These are phyloP conservation scores for Tringa solitaria DNA, from an alignment of 2,113 vertebrate species.

Conservation along the genomic window DNA sequence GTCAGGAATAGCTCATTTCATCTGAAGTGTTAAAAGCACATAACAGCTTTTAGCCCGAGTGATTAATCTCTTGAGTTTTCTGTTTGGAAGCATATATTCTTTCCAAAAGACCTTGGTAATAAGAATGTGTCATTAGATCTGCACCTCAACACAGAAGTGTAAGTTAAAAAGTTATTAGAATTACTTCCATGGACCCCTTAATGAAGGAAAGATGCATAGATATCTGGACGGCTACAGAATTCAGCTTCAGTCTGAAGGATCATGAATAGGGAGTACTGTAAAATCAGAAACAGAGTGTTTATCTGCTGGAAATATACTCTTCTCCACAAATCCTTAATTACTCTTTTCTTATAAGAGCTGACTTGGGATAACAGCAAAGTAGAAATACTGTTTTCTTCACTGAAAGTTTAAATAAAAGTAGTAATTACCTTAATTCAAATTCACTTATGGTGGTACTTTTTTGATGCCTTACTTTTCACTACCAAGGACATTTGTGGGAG, in stretches of 20 bases:
- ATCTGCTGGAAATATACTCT: neutral
- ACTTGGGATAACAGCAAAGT: neutral
- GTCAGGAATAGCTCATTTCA: neutral
- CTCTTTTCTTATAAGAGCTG: neutral
- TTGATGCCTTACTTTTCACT: neutral
- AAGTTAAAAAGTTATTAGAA: neutral
- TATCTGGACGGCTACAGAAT: neutral
- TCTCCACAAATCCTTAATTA: neutral
- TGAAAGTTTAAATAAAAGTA: neutral
- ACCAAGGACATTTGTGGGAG: neutral
- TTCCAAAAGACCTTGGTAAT: neutral
- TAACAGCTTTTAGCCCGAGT: slow-evolving; percentile 1
- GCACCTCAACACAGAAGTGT: neutral
- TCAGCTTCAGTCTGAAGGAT: neutral
- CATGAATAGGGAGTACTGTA: neutral
- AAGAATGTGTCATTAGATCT: neutral
- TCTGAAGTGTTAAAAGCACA: neutral
- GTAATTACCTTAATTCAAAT: neutral
- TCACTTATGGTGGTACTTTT: neutral
- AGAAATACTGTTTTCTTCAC: neutral
- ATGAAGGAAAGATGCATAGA: neutral
- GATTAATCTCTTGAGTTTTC: neutral
- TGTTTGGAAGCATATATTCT: neutral
- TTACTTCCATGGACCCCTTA: neutral
- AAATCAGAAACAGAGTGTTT: neutral